Conservation (phyloP, 2,113 vertebrate species). For the Ochotona curzoniae region DNA sequence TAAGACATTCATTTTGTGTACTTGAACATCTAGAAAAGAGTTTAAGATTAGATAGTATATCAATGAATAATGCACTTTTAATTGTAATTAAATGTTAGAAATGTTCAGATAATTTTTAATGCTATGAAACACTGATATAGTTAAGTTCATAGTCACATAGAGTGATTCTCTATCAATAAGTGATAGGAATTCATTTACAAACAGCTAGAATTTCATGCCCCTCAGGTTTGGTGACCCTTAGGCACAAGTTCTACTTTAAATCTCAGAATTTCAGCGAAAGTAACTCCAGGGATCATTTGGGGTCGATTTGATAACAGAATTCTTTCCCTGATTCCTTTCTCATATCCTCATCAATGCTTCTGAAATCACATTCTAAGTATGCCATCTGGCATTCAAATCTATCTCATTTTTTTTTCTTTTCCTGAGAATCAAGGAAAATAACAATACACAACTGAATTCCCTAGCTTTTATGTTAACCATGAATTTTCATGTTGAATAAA, state of each 20-base stretch:
- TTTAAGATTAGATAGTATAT: background rate
- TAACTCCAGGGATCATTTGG: background rate
- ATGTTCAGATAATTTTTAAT: background rate
- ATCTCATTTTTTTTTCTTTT: background rate
- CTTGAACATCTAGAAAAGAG: background rate
- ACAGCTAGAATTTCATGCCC: background rate
- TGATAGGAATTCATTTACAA: background rate
- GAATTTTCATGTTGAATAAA: background rate
- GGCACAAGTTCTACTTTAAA: background rate
- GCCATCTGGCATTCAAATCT: background rate
- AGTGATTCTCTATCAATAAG: background rate
- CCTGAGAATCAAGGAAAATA: background rate
- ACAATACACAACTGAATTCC: background rate
- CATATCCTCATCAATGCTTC: background rate
- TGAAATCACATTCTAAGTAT: background rate
- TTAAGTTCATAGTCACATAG: background rate
- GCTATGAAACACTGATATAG: background rate
- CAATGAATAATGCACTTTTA: background rate
- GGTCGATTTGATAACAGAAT: background rate
- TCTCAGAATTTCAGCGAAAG: background rate
- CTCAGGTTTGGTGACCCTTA: background rate
- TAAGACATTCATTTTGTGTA: background rate
- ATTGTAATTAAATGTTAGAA: background rate
- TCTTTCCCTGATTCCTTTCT: background rate
- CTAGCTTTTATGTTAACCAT: background rate